Conservation (phyloP, 2,797 vertebrate species). For the Tokudaia tokunoshimensis region DNA sequence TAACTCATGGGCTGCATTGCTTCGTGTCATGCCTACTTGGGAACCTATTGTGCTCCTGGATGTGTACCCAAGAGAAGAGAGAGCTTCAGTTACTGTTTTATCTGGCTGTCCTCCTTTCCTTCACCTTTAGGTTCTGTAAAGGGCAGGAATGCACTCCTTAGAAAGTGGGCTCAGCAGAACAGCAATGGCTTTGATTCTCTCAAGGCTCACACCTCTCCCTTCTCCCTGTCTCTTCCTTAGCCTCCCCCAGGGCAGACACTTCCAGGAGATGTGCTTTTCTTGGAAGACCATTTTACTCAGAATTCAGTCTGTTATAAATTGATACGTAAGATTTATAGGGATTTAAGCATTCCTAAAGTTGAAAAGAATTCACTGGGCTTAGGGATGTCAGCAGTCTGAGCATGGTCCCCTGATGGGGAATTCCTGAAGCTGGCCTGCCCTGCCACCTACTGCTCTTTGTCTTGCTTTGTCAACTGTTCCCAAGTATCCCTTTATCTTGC, state of each 20-base stretch:
- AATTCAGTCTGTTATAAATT: background rate
- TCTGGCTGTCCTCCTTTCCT: background rate
- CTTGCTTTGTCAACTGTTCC: background rate
- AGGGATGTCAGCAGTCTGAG: background rate
- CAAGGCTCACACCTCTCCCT: background rate
- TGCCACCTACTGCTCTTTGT: background rate
- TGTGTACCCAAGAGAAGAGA: background rate
- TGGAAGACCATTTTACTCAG: background rate
- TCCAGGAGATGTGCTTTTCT: background rate
- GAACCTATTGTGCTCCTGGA: background rate
- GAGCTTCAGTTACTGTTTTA: no score
- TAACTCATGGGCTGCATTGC: background rate
- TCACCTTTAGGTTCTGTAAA: background rate
- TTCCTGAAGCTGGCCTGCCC: background rate
- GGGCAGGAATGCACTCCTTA: no score
- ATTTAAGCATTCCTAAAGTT: background rate
- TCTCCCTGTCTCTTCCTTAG: background rate
- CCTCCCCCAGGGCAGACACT: background rate
- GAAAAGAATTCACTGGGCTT: background rate
- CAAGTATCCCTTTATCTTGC: background rate
- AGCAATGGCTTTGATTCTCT: background rate
- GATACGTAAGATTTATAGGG: background rate
- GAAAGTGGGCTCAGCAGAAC: background rate
- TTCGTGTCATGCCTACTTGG: background rate
- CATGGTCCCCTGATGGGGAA: background rate